A percentile compares a stretch with the other conserved stretches of the same genome.
phyloP scores from a whole-genome alignment of 2,797 vertebrate species.

The Lutjanus argentimaculatus region DNA sequence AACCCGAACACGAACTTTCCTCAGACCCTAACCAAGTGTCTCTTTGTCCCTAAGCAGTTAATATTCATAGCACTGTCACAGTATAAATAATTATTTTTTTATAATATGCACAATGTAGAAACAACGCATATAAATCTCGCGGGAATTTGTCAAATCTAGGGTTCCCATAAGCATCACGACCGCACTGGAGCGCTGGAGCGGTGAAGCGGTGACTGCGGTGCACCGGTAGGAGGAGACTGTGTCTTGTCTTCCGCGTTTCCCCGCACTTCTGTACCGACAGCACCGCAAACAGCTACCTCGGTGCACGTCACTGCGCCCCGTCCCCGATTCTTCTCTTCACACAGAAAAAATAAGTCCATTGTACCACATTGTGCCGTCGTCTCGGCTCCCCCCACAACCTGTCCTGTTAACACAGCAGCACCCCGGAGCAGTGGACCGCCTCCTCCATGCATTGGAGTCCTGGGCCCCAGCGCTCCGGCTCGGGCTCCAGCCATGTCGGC shows the following conservation, averaged over 20 bases:
- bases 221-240: constrained; percentile 74
- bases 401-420: constrained; percentile 28
- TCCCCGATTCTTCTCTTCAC: not conserved
- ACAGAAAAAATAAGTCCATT: constrained; percentile 31
- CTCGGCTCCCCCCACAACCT: not conserved
- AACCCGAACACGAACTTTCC: too few species aligned
- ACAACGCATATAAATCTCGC: too few species aligned
- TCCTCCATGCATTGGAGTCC: constrained; percentile 84
- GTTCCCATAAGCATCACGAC: too few species aligned
- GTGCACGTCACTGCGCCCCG: constrained; percentile 30
- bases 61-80: too few species aligned
- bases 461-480: constrained; percentile 84
- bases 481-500: constrained; percentile 88
- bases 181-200: not conserved
- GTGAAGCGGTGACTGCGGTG: constrained; percentile 24
- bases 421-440: constrained; percentile 48
- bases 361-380: constrained; percentile 6
- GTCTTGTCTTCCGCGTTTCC: constrained; percentile 71
- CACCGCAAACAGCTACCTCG: not conserved
- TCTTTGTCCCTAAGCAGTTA: too few species aligned
- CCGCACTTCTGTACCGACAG: constrained; percentile 39
- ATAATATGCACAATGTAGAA: too few species aligned
- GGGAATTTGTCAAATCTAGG: too few species aligned
- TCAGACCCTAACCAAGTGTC: too few species aligned
- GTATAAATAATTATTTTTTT: too few species aligned